phyloP scores from a whole-genome alignment of 2,888 invertebrate species.

The Panopea generosa region DNA sequence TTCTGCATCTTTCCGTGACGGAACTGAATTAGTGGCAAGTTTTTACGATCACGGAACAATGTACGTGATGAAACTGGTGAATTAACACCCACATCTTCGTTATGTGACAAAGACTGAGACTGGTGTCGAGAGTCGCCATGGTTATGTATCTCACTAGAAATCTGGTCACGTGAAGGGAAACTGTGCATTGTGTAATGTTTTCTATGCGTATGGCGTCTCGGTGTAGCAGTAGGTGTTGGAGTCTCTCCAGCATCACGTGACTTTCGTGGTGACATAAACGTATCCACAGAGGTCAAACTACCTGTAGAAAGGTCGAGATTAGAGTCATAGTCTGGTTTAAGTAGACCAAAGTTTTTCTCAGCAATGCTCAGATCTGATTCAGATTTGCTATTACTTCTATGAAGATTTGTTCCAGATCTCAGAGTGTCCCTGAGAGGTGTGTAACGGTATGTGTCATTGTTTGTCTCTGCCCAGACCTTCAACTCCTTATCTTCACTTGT shows the following conservation, averaged over 20 bases:
- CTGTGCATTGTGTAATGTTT: slow-evolving; percentile 56
- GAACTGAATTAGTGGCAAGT: slow-evolving; percentile 58
- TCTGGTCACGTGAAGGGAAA: slow-evolving; percentile 53
- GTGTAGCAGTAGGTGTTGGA: slow-evolving; percentile 61
- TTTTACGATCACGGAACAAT: slow-evolving; percentile 30
- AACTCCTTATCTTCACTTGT: slow-evolving; percentile 59
- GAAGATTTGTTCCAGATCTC: slow-evolving; percentile 44
- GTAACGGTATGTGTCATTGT: slow-evolving; percentile 60
- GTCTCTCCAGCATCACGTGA: slow-evolving; percentile 68
- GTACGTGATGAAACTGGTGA: slow-evolving; percentile 27
- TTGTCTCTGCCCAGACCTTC: slow-evolving; percentile 54
- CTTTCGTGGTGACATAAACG: slow-evolving; percentile 50
- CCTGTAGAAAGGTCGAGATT: slow-evolving; percentile 54
- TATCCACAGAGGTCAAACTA: slow-evolving; percentile 58
- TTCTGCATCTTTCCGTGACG: slow-evolving; percentile 54
- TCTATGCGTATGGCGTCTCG: slow-evolving; percentile 43
- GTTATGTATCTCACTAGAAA: slow-evolving; percentile 38
- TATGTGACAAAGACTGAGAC: slow-evolving; percentile 4
- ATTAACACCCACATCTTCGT: slow-evolving; percentile 22
- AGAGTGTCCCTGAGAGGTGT: slow-evolving; percentile 63
- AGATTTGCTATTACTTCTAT: slow-evolving; percentile 54
- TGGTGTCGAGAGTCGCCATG: not conserved
- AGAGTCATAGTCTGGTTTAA: slow-evolving; percentile 45
- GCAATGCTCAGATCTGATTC: slow-evolving; percentile 57
- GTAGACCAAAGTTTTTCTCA: slow-evolving; percentile 43